Evolutionary conservation across 2,888 invertebrate genomes (phyloP), one percentile per base, ranked within the genome.

Genomic region (Pyralis farinalis): DNA sequence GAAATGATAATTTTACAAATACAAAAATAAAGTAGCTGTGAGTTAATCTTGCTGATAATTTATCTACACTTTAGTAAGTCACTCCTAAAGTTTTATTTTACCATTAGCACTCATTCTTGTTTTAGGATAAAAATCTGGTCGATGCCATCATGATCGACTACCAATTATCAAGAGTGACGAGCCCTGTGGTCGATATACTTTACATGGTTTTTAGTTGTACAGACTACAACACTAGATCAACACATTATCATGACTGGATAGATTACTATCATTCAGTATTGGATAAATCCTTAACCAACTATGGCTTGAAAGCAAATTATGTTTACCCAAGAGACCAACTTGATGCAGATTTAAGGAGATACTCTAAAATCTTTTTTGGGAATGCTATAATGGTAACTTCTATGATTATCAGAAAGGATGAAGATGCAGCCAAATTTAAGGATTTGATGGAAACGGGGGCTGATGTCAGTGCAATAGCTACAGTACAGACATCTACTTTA

Each of bases 141-240:
- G 50, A 66, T 2, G 59, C 58, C 8, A 47, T 72, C 0, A 51
- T 74, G 46, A 61, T 75, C 2, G 75, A 75, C 47, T 75, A 71
- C 40, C 75, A 76, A 43, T 1, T 60, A n/a, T 51, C 62, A 0
- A 63, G 38, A 34, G 58, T 56, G 38, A 48, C 46, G 3, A 68
- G 47, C 8, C 74, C 74, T 3, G 66, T 47, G 0, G 37, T 39
- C 3, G 75, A 75, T 11, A 16, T 76, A 0, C 48, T 65, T 2
- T 69, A 62, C 49, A 45, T 69, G 46, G 42, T 74, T 8, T 68
- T 72, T 39, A 69, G 58, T 44, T 65, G 71, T 33, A 69, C 69
- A 0, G 55, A 69, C 29, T 51, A 75, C 8, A 51, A 54, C n/a
- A 55, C 55, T 0, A 58, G 72, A 16, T 11, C 33, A 0, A 40